Evolutionary conservation across 2,797 vertebrate species (phyloP).

Genomic region (Falco berigora): DNA sequence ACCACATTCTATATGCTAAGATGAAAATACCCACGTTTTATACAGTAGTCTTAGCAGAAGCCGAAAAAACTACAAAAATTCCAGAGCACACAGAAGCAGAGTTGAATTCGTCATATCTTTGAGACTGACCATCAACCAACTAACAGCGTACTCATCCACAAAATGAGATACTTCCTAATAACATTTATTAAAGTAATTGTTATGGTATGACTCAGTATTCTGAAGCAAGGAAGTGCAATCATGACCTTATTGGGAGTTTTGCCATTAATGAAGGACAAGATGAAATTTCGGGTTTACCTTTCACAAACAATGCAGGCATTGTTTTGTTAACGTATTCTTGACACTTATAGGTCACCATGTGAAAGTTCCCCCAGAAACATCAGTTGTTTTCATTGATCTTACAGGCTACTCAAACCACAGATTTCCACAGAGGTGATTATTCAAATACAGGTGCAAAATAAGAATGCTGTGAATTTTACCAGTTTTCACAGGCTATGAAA

Average conservation of each 20-base stretch:
- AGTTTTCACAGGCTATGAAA: background rate
- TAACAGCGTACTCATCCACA: background rate
- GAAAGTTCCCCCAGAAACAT: background rate
- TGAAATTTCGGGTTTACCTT: background rate
- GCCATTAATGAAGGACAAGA: background rate
- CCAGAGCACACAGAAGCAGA: background rate
- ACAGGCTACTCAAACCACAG: background rate
- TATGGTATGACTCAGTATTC: constrained; percentile 19
- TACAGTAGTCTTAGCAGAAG: background rate
- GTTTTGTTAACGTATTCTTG: background rate
- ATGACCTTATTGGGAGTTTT: background rate
- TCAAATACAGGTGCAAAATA: background rate
- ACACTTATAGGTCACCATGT: background rate
- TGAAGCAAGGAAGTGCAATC: background rate
- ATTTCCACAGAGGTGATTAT: background rate
- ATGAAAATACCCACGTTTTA: background rate
- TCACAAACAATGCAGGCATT: background rate
- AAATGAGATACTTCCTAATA: constrained; percentile 8
- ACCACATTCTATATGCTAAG: background rate
- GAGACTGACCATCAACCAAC: background rate
- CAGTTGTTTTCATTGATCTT: background rate
- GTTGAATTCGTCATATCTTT: background rate
- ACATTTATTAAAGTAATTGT: constrained; percentile 21
- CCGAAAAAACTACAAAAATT: background rate
- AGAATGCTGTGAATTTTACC: background rate